Evolutionary conservation across 37 sponge, comb jelly and placozoan species (phyloP).

Genomic region (Spongilla lacustris): DNA sequence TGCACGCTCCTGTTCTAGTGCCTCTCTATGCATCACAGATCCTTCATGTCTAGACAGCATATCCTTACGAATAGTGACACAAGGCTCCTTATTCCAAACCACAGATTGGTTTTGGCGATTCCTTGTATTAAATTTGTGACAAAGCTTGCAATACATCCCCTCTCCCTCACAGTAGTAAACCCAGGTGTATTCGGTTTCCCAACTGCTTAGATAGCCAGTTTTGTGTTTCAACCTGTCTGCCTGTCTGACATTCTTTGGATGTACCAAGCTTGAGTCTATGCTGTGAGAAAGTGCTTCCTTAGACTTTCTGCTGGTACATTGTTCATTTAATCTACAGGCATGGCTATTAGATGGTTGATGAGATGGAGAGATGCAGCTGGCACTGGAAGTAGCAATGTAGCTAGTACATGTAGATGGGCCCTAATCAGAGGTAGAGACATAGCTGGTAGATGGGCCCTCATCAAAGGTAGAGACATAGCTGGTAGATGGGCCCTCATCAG

Average conservation of each 20-base stretch:
- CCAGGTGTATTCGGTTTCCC: not conserved
- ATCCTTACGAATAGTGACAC: slow-evolving; percentile 11
- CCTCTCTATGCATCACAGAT: slow-evolving; percentile 41
- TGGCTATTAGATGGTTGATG: slow-evolving; percentile 1
- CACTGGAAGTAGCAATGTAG: not conserved
- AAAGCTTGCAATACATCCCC: not conserved
- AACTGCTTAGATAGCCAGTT: not conserved
- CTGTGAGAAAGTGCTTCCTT: not conserved
- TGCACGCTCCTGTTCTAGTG: not conserved
- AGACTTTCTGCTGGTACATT: not conserved
- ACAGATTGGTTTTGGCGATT: not conserved
- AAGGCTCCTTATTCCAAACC: slow-evolving; percentile 4
- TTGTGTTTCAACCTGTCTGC: not conserved
- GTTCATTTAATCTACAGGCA: not conserved
- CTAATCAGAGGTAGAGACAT: too few species aligned
- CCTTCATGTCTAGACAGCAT: slow-evolving; percentile 10
- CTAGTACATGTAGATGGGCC: too few species aligned
- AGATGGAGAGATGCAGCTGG: not conserved
- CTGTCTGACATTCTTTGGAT: not conserved
- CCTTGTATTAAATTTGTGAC: not conserved
- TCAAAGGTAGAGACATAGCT: too few species aligned
- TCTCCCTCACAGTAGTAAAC: slow-evolving; percentile 1
- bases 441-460: too few species aligned
- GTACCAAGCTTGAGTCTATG: not conserved
- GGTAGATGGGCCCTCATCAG: not conserved